Evolutionary conservation across 2,888 invertebrate genomes (phyloP).

Genomic region (Netelia inedita): DNA sequence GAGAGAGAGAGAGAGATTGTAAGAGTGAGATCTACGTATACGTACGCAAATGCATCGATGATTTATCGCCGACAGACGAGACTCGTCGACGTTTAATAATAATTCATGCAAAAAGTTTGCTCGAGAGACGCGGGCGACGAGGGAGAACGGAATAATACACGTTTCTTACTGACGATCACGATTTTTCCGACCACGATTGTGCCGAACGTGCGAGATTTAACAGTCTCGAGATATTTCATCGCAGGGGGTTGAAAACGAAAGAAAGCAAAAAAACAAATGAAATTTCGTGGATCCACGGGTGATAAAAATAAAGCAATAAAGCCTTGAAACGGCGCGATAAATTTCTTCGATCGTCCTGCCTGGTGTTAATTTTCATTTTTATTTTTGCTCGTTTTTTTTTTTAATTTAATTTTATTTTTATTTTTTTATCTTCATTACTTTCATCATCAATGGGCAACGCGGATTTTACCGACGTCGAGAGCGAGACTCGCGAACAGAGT

Average conservation of each 20-base stretch:
- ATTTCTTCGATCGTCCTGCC: constrained; percentile 6
- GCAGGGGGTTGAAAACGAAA: neutral
- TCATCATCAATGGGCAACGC: constrained; percentile 48
- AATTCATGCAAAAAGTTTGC: constrained; percentile 23
- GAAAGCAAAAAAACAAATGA: neutral
- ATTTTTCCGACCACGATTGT: neutral
- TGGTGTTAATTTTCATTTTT: neutral
- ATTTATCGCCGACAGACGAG: constrained; percentile 23
- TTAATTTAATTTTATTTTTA: neutral
- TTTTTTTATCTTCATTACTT: neutral
- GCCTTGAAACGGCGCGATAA: neutral
- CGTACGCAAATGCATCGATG: constrained; percentile 21
- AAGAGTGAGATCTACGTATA: constrained; percentile 2
- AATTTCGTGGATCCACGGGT: neutral
- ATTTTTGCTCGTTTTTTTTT: neutral
- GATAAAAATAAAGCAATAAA: neutral
- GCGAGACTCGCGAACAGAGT: constrained; percentile 36
- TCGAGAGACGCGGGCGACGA: neutral
- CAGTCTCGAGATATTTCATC: neutral
- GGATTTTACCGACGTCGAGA: constrained; percentile 38
- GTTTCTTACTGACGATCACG: neutral
- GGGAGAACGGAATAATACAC: neutral
- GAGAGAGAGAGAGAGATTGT: neutral
- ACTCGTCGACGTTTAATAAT: constrained; percentile 24
- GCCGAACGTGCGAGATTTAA: too few relatives aligned